A percentile compares a stretch with the other conserved stretches of the same genome.
phyloP scores from a whole-genome alignment of 2,888 invertebrate genomes.

The Aporophyla lueneburgensis region DNA sequence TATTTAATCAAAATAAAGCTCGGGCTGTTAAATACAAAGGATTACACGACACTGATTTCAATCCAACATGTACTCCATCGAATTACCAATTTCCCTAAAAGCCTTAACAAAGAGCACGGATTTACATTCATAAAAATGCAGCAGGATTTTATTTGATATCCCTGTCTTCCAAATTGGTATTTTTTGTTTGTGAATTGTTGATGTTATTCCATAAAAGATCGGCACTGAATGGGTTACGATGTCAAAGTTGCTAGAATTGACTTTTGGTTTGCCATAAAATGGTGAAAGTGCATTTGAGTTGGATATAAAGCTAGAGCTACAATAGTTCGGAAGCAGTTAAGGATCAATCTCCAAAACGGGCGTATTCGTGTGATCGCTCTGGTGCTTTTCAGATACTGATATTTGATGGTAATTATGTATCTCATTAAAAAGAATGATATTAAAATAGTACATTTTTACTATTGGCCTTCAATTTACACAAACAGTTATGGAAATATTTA shows the following conservation, averaged over 20 bases:
- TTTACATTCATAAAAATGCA: not conserved
- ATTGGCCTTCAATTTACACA: no score
- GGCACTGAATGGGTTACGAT: conserved; percentile 3
- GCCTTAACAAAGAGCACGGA: not conserved
- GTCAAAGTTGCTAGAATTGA: conserved; percentile 29
- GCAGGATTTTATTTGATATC: conserved; percentile 4
- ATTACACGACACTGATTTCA: conserved; percentile 3
- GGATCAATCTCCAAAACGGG: no score
- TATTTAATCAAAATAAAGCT: not conserved
- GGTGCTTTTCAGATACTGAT: no score
- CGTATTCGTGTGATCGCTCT: no score
- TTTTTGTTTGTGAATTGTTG: conserved; percentile 13
- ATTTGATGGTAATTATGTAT: no score
- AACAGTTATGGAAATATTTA: no score
- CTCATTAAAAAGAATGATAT: no score
- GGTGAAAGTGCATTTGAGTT: conserved; percentile 25
- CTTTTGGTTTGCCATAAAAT: conserved; percentile 29
- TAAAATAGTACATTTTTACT: no score
- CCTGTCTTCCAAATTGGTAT: not conserved
- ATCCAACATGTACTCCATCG: not conserved
- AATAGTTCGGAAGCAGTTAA: conserved; percentile 32
- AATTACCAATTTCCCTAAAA: not conserved
- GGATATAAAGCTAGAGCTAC: conserved; percentile 18
- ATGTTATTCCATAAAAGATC: conserved; percentile 5
- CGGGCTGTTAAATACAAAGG: not conserved